Conservation (phyloP, 53 echinoderm and acorn worm species). For the Actinopyga echinites region DNA sequence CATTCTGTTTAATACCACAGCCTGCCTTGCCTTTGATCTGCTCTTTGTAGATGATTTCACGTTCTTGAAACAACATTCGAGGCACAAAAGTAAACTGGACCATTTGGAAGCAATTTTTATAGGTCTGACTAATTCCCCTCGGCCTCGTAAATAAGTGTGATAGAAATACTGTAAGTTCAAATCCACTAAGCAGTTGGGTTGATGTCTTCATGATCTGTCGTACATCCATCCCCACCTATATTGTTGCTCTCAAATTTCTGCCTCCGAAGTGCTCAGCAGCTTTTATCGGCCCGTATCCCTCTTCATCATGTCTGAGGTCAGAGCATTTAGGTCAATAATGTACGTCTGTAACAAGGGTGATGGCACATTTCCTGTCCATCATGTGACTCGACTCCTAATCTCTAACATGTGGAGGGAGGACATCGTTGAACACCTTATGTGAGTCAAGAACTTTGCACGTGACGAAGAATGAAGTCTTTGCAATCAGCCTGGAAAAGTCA, state of each 20-base stretch:
- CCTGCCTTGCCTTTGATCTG: no score
- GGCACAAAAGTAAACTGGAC: no score
- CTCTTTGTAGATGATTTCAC: no score
- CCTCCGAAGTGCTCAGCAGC: neutral
- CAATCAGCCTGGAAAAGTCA: slow-evolving; percentile 9
- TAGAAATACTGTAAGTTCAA: neutral
- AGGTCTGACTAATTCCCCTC: neutral
- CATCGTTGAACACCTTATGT: neutral
- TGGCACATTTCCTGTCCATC: neutral
- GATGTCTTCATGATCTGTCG: neutral
- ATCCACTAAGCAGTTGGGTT: neutral
- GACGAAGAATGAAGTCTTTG: slow-evolving; percentile 7
- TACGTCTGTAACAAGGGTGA: neutral
- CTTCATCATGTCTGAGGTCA: neutral
- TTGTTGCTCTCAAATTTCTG: neutral
- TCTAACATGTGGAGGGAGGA: neutral
- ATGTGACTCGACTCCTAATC: no score
- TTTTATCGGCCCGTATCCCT: slow-evolving; percentile 5
- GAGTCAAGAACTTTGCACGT: neutral
- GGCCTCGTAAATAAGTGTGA: neutral
- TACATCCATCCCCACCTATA: neutral
- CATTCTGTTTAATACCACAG: no score
- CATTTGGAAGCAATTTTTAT: no score
- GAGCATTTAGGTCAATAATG: slow-evolving; percentile 20
- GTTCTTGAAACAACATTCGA: no score